Percentiles rank a stretch among this genome's conserved stretches.
phyloP scores from a whole-genome alignment of 2,888 invertebrate genomes.

The Noctuana brunneofusca region DNA sequence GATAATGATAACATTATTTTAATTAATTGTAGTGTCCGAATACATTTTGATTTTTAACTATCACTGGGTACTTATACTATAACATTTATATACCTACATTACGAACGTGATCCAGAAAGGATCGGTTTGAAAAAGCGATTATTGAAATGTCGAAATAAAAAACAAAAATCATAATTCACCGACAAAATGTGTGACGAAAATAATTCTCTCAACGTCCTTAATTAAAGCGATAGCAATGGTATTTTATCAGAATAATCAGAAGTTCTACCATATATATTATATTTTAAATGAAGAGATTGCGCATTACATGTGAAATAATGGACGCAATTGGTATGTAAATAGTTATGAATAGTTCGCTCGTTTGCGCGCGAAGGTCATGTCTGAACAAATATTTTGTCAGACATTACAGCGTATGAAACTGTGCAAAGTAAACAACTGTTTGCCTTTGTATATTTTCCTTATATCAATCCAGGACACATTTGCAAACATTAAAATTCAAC shows the following conservation, averaged over 20 bases:
- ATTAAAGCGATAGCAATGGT: neutral
- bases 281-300: conserved; percentile 11
- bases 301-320: conserved; percentile 9
- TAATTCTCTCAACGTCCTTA: neutral
- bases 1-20: too few species aligned
- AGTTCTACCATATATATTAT: too few species aligned
- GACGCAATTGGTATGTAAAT: conserved; percentile 47
- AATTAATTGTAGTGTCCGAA: too few species aligned
- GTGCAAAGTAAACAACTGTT: conserved; percentile 22
- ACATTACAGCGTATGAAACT: conserved; percentile 35
- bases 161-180: neutral
- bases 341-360: conserved; percentile 47
- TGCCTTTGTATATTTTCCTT: conserved; percentile 8
- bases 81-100: too few species aligned
- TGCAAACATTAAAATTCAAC: conserved; percentile 46
- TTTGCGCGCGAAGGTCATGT: conserved; percentile 47
- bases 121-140: too few species aligned
- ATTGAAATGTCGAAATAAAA: too few species aligned
- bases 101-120: too few species aligned
- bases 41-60: too few species aligned
- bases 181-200: too few species aligned
- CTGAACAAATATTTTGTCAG: conserved; percentile 39
- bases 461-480: conserved; percentile 39
- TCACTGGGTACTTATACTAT: too few species aligned
- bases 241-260: neutral